Conservation (phyloP, 2,113 vertebrate species). For the Prionailurus viverrinus region DNA sequence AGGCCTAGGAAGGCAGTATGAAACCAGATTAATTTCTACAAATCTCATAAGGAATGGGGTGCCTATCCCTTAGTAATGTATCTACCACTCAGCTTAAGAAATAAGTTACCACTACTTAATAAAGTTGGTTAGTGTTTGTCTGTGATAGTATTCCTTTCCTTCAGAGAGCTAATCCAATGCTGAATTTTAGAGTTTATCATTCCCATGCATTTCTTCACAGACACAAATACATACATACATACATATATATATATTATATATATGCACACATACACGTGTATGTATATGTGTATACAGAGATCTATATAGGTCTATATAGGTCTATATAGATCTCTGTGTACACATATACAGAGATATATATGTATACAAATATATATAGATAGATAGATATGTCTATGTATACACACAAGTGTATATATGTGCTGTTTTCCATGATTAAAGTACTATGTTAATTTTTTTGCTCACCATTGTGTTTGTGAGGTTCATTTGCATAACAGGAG, state of each 20-base stretch:
- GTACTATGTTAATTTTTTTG: neutral
- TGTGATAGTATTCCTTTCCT: neutral
- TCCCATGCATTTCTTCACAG: neutral
- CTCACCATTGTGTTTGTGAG: neutral
- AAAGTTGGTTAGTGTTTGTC: neutral
- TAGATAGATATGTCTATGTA: neutral
- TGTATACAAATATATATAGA: too few species aligned
- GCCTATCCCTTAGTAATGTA: neutral
- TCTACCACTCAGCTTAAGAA: neutral
- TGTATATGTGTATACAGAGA: neutral
- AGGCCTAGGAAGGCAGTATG: neutral
- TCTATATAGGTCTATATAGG: too few species aligned
- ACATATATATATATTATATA: neutral
- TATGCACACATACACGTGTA: fast-evolving
- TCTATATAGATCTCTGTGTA: too few species aligned
- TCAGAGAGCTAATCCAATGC: neutral
- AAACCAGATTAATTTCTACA: neutral
- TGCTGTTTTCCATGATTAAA: neutral
- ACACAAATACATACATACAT: neutral
- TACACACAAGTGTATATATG: neutral
- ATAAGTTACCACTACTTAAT: neutral
- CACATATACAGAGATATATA: neutral
- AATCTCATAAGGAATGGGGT: neutral
- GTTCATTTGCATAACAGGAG: too few species aligned
- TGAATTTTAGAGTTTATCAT: neutral